A percentile compares a stretch with the other conserved stretches of the same genome.
phyloP scores from a whole-genome alignment of 2,888 invertebrate species.

The Ligdia adustata region DNA sequence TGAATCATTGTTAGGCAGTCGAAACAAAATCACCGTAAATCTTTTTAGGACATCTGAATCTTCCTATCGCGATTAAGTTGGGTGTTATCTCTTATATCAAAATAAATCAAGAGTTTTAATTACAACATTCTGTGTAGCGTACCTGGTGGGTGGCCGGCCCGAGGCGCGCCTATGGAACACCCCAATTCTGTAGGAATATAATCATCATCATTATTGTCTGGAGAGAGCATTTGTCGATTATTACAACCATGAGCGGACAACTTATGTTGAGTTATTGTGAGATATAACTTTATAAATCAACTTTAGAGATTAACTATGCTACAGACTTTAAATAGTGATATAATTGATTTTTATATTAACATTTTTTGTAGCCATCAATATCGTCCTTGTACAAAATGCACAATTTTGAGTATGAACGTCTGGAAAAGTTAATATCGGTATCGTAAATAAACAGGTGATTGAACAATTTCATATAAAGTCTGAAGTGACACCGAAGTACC shows the following conservation, averaged over 20 bases:
- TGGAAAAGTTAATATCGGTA: slow-evolving; percentile 8
- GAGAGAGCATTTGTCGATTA: slow-evolving; percentile 52
- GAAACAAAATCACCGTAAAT: slow-evolving; percentile 37
- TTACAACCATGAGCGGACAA: slow-evolving; percentile 51
- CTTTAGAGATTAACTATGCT: slow-evolving; percentile 1
- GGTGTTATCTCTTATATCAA: slow-evolving; percentile 59
- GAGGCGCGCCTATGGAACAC: slow-evolving; percentile 44
- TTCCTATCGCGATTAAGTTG: slow-evolving; percentile 46
- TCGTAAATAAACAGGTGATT: slow-evolving; percentile 11
- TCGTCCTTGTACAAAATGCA: too few species aligned
- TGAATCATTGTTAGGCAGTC: slow-evolving; percentile 28
- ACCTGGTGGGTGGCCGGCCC: slow-evolving; percentile 68
- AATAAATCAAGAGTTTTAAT: slow-evolving; percentile 68
- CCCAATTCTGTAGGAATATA: slow-evolving; percentile 54
- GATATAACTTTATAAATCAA: slow-evolving; percentile 21
- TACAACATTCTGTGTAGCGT: slow-evolving; percentile 56
- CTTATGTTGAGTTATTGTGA: slow-evolving; percentile 38
- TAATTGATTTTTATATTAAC: too few species aligned
- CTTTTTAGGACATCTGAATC: slow-evolving; percentile 46
- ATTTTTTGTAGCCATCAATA: too few species aligned
- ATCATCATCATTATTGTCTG: slow-evolving; percentile 58
- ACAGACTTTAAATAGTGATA: neutral
- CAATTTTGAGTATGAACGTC: too few species aligned
- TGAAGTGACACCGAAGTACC: slow-evolving; percentile 39
- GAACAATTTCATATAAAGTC: slow-evolving; percentile 21